These are phyloP conservation scores for Steatornis caripensis DNA, from an alignment of 2,113 vertebrate species.

Conservation along the genomic window DNA sequence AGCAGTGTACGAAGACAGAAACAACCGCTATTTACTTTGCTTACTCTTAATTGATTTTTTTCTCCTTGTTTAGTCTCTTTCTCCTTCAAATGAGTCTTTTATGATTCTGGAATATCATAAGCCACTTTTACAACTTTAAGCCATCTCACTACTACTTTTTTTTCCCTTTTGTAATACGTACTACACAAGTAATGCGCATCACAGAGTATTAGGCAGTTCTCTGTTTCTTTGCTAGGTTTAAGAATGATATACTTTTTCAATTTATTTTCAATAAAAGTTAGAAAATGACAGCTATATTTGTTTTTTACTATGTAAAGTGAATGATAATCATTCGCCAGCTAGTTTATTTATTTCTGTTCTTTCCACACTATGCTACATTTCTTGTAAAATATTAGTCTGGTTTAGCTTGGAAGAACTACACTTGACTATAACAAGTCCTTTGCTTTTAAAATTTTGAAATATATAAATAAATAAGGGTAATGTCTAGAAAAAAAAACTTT, in stretches of 20 bases:
- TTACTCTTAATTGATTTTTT: slow-evolving; percentile 34
- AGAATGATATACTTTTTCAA: slow-evolving; percentile 68
- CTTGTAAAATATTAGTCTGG: slow-evolving; percentile 58
- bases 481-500: not conserved
- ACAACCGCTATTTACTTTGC: slow-evolving; percentile 32
- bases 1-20: slow-evolving; percentile 29
- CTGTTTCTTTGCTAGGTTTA: slow-evolving; percentile 45
- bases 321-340: slow-evolving; percentile 57
- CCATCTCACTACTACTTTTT: not conserved
- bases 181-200: slow-evolving; percentile 19
- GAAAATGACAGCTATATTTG: slow-evolving; percentile 67
- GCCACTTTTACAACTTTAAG: slow-evolving; percentile 42
- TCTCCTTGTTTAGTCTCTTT: not conserved
- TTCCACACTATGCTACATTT: slow-evolving; percentile 20
- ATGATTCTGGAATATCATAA: slow-evolving; percentile 57
- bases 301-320: slow-evolving; percentile 65
- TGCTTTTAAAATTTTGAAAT: slow-evolving; percentile 19
- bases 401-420: slow-evolving; percentile 35
- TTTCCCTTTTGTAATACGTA: slow-evolving; percentile 40
- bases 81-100: slow-evolving; percentile 37
- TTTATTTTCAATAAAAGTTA: slow-evolving; percentile 66
- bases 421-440: slow-evolving; percentile 9
- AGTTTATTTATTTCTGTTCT: slow-evolving; percentile 69
- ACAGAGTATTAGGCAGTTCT: slow-evolving; percentile 19
- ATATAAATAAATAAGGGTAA: not conserved